These are phyloP conservation scores for Lycophotia porphyrea DNA, from an alignment of 2,888 invertebrate genomes.

Conservation along the genomic window DNA sequence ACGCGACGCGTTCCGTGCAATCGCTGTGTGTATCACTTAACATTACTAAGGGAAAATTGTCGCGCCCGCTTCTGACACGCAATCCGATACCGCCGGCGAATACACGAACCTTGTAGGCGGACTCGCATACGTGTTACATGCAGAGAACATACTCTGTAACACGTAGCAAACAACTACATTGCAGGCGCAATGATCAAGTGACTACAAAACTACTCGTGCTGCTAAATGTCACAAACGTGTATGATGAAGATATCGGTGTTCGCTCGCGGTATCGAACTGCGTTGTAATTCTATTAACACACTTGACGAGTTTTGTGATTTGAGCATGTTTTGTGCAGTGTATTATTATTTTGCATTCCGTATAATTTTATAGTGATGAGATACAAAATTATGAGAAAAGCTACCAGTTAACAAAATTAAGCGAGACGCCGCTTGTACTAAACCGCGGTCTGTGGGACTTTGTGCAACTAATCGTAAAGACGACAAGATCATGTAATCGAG, in stretches of 20 bases:
- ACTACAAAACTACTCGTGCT: background rate
- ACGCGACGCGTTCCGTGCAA: conserved; percentile 68
- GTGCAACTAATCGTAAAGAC: conserved; percentile 49
- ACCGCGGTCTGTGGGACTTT: conserved; percentile 59
- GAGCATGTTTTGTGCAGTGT: conserved; percentile 81
- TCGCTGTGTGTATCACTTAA: conserved; percentile 72
- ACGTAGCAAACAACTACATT: background rate
- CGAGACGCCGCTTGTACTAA: conserved; percentile 62
- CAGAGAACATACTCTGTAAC: background rate
- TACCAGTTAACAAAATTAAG: conserved; percentile 55
- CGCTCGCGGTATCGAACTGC: conserved; percentile 77
- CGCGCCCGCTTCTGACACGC: conserved; percentile 79
- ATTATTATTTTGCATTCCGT: conserved; percentile 74
- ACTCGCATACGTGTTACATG: background rate
- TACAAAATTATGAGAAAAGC: conserved; percentile 29
- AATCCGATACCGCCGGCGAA: conserved; percentile 77
- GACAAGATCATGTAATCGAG: conserved; percentile 46
- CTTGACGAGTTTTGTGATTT: conserved; percentile 74
- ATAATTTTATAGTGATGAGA: conserved; percentile 59
- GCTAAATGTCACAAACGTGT: background rate
- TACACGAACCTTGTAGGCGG: conserved; percentile 7
- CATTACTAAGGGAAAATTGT: conserved; percentile 90
- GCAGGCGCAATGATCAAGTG: background rate
- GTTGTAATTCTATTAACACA: conserved; percentile 73
- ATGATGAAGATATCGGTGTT: conserved; percentile 30